phyloP scores from a whole-genome alignment of 2,113 vertebrate genomes.

The Fulica atra region DNA sequence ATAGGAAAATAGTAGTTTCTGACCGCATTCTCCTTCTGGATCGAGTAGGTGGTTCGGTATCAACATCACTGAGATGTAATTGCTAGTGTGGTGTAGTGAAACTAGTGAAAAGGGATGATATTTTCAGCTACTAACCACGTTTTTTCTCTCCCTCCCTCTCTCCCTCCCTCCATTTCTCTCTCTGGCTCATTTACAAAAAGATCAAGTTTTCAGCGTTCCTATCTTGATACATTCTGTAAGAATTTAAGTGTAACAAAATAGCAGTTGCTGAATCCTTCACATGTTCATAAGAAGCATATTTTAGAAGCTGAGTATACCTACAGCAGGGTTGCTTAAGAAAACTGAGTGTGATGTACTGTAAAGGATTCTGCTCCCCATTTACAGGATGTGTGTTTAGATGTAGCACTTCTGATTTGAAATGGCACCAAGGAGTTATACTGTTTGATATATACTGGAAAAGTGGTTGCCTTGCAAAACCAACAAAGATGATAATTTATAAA shows the following conservation, averaged over 20 bases:
- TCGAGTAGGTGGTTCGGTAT: not conserved
- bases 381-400: not conserved
- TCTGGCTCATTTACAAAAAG: not conserved
- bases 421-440: not conserved
- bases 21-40: not conserved
- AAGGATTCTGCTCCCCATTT: not conserved
- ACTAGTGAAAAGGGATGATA: not conserved
- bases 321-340: not conserved
- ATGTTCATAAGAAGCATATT: not conserved
- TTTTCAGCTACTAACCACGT: not conserved
- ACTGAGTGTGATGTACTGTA: conserved; percentile 13
- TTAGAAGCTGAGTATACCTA: not conserved
- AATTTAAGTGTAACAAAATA: not conserved
- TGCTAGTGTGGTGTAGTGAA: not conserved
- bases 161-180: not conserved
- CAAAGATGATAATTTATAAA: not conserved
- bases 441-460: not conserved
- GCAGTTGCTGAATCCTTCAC: not conserved
- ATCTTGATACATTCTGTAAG: not conserved
- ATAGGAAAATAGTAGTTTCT: not conserved
- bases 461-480: not conserved
- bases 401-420: not conserved
- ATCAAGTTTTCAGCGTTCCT: not conserved
- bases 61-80: not conserved
- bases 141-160: not conserved